Percentiles rank a stretch among this genome's conserved stretches.
These are phyloP conservation scores for Laterallus jamaicensis DNA, from an alignment of 2,113 vertebrate genomes.

Conservation along the genomic window DNA sequence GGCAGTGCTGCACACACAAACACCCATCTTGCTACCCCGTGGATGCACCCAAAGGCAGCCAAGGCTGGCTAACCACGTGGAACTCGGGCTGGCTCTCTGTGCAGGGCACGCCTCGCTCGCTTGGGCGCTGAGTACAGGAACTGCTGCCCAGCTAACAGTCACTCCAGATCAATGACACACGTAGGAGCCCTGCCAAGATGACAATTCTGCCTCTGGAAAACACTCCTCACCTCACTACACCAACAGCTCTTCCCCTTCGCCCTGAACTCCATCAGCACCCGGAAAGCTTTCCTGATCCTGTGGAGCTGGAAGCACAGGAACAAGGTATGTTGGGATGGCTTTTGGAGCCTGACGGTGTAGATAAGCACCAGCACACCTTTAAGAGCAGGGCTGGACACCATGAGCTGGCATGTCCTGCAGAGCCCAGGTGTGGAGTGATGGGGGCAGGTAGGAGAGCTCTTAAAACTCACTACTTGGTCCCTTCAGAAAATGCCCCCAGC, in stretches of 20 bases:
- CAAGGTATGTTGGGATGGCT: not conserved
- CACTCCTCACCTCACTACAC: not conserved
- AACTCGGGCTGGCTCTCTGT: not conserved
- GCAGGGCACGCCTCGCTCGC: not conserved
- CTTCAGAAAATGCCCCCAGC: not conserved
- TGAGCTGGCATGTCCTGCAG: not conserved
- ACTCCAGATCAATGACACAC: conserved; percentile 40
- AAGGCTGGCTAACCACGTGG: not conserved
- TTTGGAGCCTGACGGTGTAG: not conserved
- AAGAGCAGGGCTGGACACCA: not conserved
- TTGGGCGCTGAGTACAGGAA: not conserved
- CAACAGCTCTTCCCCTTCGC: not conserved
- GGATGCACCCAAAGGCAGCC: not conserved
- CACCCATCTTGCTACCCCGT: not conserved
- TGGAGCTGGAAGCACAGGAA: not conserved
- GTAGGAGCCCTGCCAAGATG: conserved; percentile 47
- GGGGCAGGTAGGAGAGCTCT: not conserved
- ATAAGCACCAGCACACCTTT: not conserved
- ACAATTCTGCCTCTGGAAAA: conserved; percentile 45
- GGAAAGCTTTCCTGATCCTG: not conserved
- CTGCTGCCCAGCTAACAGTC: conserved; percentile 50
- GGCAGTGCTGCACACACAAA: not conserved
- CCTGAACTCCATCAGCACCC: not conserved
- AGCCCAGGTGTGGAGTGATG: not conserved
- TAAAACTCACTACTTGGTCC: not conserved